These are phyloP conservation scores for Solenodon paradoxus DNA, from an alignment of 2,113 vertebrate species.

Conservation along the genomic window DNA sequence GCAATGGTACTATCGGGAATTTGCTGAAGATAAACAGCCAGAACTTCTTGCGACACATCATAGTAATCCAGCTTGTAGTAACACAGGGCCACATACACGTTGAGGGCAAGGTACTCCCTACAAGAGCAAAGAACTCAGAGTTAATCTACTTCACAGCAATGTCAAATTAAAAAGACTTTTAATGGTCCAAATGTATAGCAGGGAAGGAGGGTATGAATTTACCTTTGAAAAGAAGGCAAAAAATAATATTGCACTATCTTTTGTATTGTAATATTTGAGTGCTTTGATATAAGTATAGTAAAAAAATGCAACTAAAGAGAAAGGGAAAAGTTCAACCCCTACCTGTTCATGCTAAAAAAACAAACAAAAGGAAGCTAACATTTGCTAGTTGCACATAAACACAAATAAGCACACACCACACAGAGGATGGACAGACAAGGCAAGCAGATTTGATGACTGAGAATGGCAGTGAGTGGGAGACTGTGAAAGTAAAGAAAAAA, in stretches of 20 bases:
- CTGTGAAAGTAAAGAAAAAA: neutral
- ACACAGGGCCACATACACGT: slow-evolving; percentile 97
- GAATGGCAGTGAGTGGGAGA: neutral
- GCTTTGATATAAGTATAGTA: neutral
- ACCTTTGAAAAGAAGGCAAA: slow-evolving; percentile 17
- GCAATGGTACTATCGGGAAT: slow-evolving; percentile 97
- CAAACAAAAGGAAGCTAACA: neutral
- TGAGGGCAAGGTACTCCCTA: slow-evolving; percentile 95
- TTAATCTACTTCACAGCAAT: slow-evolving; percentile 7
- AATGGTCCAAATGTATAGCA: neutral
- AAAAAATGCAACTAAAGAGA: neutral
- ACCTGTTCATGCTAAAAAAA: neutral
- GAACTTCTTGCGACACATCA: slow-evolving; percentile 96
- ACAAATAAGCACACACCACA: neutral
- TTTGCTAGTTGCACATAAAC: neutral
- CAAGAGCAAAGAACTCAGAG: slow-evolving; percentile 54
- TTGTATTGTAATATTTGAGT: neutral
- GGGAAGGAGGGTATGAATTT: neutral
- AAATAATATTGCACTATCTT: neutral
- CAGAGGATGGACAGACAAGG: neutral
- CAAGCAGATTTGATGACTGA: neutral
- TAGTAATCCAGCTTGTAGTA: slow-evolving; percentile 99
- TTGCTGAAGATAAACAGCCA: slow-evolving; percentile 96
- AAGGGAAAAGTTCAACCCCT: neutral
- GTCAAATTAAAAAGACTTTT: neutral